phyloP scores from a whole-genome alignment of 2,888 invertebrate genomes.

The Antheraea assamensis region DNA sequence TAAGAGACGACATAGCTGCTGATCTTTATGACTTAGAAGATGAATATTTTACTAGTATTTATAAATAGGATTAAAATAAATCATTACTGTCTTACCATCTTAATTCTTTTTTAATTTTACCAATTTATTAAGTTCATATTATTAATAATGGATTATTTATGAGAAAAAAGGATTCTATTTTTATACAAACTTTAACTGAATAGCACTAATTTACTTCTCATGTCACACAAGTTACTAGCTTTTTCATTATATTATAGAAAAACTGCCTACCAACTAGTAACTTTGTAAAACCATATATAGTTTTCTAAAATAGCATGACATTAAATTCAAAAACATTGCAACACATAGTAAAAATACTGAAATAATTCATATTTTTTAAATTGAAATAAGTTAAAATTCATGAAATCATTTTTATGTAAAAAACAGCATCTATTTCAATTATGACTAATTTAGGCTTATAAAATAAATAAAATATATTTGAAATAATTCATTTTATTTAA shows the following conservation, averaged over 20 bases:
- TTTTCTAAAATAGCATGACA: background rate
- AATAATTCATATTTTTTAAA: background rate
- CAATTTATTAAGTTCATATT: background rate
- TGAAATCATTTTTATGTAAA: background rate
- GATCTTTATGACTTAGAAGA: slow-evolving; percentile 96
- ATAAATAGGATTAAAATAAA: slow-evolving; percentile 78
- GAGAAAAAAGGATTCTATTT: background rate
- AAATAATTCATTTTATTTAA: slow-evolving; percentile 10
- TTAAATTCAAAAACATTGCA: background rate
- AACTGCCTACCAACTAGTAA: background rate
- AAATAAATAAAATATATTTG: slow-evolving; percentile 11
- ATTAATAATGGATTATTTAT: background rate
- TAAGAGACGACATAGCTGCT: slow-evolving; percentile 97
- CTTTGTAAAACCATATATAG: background rate
- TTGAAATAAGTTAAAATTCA: background rate
- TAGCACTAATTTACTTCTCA: background rate
- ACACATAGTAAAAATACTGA: background rate
- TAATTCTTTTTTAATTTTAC: background rate
- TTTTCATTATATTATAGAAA: background rate
- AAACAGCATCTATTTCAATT: background rate
- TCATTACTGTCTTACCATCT: background rate
- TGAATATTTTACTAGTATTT: slow-evolving; percentile 94
- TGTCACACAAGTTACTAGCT: background rate
- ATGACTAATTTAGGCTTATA: background rate
- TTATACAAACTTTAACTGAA: background rate